Conservation (phyloP, 1,140 invertebrate genomes). For the Arctopsyche grandis region DNA sequence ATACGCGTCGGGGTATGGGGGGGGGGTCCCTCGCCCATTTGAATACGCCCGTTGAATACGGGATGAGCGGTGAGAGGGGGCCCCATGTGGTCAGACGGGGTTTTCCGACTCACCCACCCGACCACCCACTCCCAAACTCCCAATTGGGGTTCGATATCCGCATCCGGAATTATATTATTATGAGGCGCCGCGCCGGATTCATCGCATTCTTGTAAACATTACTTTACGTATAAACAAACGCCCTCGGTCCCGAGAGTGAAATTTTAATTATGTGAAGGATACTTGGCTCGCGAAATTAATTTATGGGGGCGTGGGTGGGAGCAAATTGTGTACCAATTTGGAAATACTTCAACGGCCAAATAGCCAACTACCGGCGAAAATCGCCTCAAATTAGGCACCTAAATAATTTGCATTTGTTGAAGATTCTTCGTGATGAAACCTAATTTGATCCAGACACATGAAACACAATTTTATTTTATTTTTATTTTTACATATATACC, state of each 20-base stretch:
- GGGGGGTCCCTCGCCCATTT: conserved; percentile 24
- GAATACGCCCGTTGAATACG: conserved; percentile 45
- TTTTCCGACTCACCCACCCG: neutral
- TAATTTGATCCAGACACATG: no score
- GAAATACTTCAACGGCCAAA: no score
- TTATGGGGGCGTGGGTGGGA: neutral
- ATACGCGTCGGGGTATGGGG: conserved; percentile 36
- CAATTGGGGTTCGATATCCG: conserved; percentile 25
- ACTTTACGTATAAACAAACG: neutral
- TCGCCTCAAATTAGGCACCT: no score
- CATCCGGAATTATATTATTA: conserved; percentile 32
- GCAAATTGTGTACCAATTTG: no score
- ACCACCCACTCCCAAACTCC: neutral
- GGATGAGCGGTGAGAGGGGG: conserved; percentile 12
- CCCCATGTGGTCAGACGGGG: conserved; percentile 28
- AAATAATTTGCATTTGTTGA: no score
- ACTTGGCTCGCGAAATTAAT: neutral
- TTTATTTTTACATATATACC: no score
- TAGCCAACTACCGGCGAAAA: no score
- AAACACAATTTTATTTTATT: no score
- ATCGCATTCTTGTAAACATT: conserved; percentile 11
- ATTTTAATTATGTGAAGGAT: conserved; percentile 20
- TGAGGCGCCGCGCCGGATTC: conserved; percentile 13
- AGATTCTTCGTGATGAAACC: no score
- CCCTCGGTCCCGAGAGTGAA: neutral